A percentile compares a stretch with the other conserved stretches of the same genome.
These are phyloP conservation scores for Disparrhopalites patrizii DNA, from an alignment of 2,888 invertebrate genomes.

Conservation along the genomic window DNA sequence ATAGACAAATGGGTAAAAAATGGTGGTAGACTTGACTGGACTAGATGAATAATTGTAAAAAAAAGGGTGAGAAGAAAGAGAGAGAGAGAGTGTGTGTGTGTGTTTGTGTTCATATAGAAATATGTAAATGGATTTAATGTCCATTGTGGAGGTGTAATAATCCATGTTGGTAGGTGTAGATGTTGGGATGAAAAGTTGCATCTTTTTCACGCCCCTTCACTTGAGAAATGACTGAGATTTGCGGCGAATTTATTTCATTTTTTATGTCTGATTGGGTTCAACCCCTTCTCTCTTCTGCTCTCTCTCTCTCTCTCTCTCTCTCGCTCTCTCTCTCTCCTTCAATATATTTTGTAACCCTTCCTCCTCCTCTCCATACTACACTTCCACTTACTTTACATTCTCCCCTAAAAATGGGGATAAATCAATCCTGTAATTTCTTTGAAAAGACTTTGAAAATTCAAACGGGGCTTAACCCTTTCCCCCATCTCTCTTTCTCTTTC, in stretches of 20 bases:
- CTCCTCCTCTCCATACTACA: background rate
- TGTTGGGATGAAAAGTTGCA: slow-evolving; percentile 30
- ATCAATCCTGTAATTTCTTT: slow-evolving; percentile 35
- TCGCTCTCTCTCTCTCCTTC: slow-evolving; percentile 4
- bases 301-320: slow-evolving; percentile 9
- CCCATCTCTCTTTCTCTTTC: background rate
- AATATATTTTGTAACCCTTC: background rate
- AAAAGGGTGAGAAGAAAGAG: background rate
- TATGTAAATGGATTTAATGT: background rate
- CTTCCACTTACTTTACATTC: background rate
- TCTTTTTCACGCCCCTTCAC: slow-evolving; percentile 30
- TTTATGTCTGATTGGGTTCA: slow-evolving; percentile 45
- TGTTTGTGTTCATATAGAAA: too few relatives aligned
- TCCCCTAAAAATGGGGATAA: slow-evolving; percentile 24
- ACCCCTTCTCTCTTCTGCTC: slow-evolving; percentile 33
- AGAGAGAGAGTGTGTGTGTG: background rate
- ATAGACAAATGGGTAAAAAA: too few relatives aligned
- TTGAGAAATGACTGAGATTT: slow-evolving; percentile 32
- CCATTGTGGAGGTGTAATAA: slow-evolving; percentile 30
- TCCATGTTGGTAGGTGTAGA: slow-evolving; percentile 33
- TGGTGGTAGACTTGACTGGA: too few relatives aligned
- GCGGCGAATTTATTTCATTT: slow-evolving; percentile 44
- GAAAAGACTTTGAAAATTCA: slow-evolving; percentile 5
- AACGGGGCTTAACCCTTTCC: background rate
- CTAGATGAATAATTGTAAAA: background rate